Evolutionary conservation across 2,888 invertebrate species (phyloP), one percentile per base, ranked within the genome.

Genomic region (Bibio marci): DNA sequence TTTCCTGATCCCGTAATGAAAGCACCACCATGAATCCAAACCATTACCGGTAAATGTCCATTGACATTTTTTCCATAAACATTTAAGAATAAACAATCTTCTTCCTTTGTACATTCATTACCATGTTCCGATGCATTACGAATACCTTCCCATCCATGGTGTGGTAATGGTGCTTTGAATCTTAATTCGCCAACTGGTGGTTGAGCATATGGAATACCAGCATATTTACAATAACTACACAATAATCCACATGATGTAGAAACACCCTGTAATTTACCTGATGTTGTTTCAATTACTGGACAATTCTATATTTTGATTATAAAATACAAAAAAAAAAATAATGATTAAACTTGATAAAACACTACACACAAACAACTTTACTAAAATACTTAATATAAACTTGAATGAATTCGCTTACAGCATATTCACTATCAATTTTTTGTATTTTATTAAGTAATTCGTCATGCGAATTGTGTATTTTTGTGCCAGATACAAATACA

Each of bases 31-130:
- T 44, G 44, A 30, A 45, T 45, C 38, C 41, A 42, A 10, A 44
- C 35, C 40, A 45, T 41, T 1, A 45, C 45, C 2, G 43, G 32
- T 12, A 40, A 17, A 11, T 14, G 14, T 4, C 34, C 39, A n/a
- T 22, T 32, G 12, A 42, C 17, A 30, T 32, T 13, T 36, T 36
- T 38, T 26, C 41, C 38, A 30, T 44, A 44, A n/a, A 45, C 42
- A 22, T 45, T 45, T n/a, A 45, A 40, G 27, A 36, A 42, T 14
- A 45, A 27, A 28, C 45, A 44, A 39, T 45, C 43, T 26, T 45
- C 45, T 15, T 22, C 31, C 13, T 42, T 42, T 11, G 38, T 41
- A 22, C 18, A 11, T 14, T 30, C 18, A 14, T 31, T n/a, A 14
- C 37, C 32, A 32, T 37, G 39, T 8, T 37, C 11, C 22, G 8